Base-by-base conservation (phyloP, 2,113 vertebrate species). In the Passer montanus region DNA sequence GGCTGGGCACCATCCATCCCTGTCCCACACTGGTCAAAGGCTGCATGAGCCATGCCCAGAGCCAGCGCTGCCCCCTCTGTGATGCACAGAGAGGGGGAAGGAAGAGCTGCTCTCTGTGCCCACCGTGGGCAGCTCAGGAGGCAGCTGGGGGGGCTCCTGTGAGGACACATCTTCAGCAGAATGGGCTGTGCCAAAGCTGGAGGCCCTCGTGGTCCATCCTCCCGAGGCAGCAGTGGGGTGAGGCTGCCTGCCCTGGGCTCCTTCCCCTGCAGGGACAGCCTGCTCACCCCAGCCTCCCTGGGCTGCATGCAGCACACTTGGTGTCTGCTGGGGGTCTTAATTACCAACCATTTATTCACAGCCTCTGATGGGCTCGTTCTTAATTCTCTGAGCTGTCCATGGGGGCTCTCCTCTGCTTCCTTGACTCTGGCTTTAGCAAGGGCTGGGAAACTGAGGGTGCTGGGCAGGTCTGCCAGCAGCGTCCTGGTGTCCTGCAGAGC, bases 11-110 rank as follows among this genome's bases (percentile, higher is more conserved):
- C 7, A 0, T 30, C 56, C 41, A 3, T 35, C 68, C 50, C 44
- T 64, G 44, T n/a, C 84, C 84, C 35, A 11, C 2, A 8, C 4
- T 1, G 11, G 7, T 27, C 44, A 53, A 28, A 64, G 55, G 39
- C 69, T 7, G 2, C 8, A 10, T 0, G 1, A 26, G 10, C 16
- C 0, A 0, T 35, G 33, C 79, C 68, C 68, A 60, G n/a, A 9
- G 5, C 19, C 0, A 1, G n/a, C 73, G 43, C 55, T 49, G 10
- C 28, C 49, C 74, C 30, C 56, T 64, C 53, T 28, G 43, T 2
- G 6, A 11, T 1, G 27, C 37, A 23, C 58, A 58, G 44, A 28
- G 75, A 52, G n/a, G 7, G 39, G n/a, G 31, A 6, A 22, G 44
- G 49, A 47, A 12, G 26, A 27, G 17, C 56, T 49, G 67, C 50